phyloP scores from a whole-genome alignment of 2,888 invertebrate genomes.

The Andricus curvator region DNA sequence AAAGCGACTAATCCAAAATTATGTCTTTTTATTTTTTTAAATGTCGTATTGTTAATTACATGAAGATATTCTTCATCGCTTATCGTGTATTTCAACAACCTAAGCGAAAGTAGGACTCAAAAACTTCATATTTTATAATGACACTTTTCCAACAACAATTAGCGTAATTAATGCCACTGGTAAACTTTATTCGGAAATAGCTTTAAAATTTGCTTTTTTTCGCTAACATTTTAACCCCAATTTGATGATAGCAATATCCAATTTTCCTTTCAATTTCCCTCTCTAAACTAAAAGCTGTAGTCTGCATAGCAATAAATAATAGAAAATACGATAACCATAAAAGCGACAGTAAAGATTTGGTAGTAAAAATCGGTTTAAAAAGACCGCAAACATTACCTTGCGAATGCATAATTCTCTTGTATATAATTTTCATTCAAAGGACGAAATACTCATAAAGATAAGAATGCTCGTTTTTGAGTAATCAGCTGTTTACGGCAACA shows the following conservation, averaged over 20 bases:
- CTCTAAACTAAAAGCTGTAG: neutral
- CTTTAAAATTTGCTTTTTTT: too few relatives aligned
- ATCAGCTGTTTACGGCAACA: conserved; percentile 29
- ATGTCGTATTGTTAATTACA: neutral
- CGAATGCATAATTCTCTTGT: conserved; percentile 31
- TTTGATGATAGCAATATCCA: neutral
- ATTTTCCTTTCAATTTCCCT: neutral
- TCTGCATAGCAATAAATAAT: neutral
- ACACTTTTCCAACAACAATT: neutral
- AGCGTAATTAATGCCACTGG: neutral
- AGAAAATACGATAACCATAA: conserved; percentile 22
- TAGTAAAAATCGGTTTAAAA: conserved; percentile 32
- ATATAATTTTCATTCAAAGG: conserved; percentile 36
- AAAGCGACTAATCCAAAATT: neutral
- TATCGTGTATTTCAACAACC: neutral
- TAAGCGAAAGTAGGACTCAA: neutral
- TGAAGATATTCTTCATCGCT: neutral
- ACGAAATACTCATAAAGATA: conserved; percentile 37
- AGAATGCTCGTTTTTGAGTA: conserved; percentile 37
- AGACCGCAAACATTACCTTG: conserved; percentile 31
- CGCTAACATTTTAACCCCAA: neutral
- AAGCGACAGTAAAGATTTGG: conserved; percentile 15
- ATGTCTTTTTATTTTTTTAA: neutral
- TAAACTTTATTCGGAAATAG: neutral
- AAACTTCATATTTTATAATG: neutral